Conservation (phyloP, 1,140 invertebrate species). For the Euura lappo region DNA sequence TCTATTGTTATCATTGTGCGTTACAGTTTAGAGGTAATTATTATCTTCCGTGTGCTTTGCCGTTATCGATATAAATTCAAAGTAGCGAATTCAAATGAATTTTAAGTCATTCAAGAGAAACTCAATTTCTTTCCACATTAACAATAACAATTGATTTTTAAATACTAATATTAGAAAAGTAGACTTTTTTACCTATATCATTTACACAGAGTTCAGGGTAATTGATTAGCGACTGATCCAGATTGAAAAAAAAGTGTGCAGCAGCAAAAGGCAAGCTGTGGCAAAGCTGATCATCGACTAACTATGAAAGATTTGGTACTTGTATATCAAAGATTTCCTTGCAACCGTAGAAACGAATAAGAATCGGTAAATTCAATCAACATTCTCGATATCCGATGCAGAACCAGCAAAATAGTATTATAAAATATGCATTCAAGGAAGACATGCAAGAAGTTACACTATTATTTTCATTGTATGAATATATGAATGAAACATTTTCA, state of each 20-base stretch:
- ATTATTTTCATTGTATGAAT: not conserved
- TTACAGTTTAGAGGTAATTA: not conserved
- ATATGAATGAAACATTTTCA: not conserved
- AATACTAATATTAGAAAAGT: not conserved
- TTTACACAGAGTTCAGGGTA: too few relatives aligned
- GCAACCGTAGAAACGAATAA: too few relatives aligned
- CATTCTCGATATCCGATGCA: too few relatives aligned
- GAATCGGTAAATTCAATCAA: too few relatives aligned
- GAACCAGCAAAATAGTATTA: not conserved
- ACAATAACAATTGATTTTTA: not conserved
- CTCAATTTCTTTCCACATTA: not conserved
- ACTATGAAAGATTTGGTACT: not conserved
- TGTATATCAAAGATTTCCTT: too few relatives aligned
- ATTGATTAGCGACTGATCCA: too few relatives aligned
- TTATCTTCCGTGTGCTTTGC: too few relatives aligned
- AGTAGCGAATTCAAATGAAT: too few relatives aligned
- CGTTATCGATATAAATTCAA: too few relatives aligned
- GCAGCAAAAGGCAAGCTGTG: not conserved
- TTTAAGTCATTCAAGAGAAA: not conserved
- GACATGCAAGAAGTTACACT: not conserved
- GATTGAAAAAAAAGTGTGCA: not conserved
- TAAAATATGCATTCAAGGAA: not conserved
- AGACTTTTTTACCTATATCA: too few relatives aligned
- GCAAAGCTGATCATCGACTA: not conserved
- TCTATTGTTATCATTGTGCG: not conserved